These are phyloP conservation scores for Eidolon dupreanum DNA, from an alignment of 2,797 vertebrate species.

Conservation along the genomic window DNA sequence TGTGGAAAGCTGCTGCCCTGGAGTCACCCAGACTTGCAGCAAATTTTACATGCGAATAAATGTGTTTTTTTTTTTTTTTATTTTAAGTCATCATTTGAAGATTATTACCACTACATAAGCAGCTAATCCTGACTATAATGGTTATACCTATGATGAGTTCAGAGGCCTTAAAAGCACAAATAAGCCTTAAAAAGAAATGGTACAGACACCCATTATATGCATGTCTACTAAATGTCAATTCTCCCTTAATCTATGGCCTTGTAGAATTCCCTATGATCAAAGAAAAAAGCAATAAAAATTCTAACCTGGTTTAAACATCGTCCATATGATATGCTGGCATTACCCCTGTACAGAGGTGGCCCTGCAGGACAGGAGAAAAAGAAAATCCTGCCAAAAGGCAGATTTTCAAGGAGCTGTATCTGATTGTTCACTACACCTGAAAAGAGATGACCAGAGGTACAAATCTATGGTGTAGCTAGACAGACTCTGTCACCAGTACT, in stretches of 20 bases:
- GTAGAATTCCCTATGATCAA: background rate
- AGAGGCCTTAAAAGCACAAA: background rate
- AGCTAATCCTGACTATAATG: background rate
- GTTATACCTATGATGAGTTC: background rate
- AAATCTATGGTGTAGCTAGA: background rate
- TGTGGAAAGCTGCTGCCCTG: background rate
- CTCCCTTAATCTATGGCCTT: background rate
- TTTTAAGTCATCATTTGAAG: background rate
- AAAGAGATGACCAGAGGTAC: background rate
- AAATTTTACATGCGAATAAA: constrained; percentile 43
- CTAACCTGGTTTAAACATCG: background rate
- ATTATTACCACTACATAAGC: background rate
- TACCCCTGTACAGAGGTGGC: background rate
- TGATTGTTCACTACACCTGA: background rate
- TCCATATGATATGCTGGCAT: background rate
- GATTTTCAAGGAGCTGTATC: background rate
- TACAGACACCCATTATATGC: background rate
- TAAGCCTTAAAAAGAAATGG: background rate
- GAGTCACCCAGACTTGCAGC: background rate
- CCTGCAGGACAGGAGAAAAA: background rate
- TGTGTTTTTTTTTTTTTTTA: background rate
- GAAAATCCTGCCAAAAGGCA: background rate
- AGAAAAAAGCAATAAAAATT: background rate
- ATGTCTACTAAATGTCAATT: background rate
- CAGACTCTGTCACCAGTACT: background rate